A percentile compares a stretch with the other conserved stretches of the same genome.
phyloP scores from a whole-genome alignment of 2,888 invertebrate genomes.

The Drosophila recens region DNA sequence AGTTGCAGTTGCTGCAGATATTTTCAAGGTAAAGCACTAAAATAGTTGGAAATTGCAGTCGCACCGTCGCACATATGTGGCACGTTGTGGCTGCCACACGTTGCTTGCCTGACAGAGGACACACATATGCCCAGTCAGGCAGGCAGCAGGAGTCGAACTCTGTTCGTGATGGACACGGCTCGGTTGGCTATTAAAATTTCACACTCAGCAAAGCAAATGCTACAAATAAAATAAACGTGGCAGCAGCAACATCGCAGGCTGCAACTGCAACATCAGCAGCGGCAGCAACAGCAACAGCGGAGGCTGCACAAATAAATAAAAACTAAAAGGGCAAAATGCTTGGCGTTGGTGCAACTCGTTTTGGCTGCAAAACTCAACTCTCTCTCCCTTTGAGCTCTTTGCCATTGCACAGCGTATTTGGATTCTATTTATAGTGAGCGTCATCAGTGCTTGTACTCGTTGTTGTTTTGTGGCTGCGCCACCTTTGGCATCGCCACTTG shows the following conservation, averaged over 20 bases:
- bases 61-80: constrained; percentile 16
- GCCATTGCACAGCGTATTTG: constrained; percentile 19
- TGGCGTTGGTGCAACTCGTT: constrained; percentile 31
- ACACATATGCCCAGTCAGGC: constrained; percentile 56
- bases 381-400: constrained; percentile 34
- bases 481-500: constrained; percentile 73
- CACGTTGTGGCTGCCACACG: constrained; percentile 17
- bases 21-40: constrained; percentile 75
- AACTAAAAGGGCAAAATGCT: constrained; percentile 72
- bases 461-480: constrained; percentile 52
- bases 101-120: constrained; percentile 58
- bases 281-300: constrained; percentile 3
- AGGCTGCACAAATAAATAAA: constrained; percentile 73
- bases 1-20: constrained; percentile 38
- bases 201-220: constrained; percentile 79
- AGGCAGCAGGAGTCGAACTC: constrained; percentile 52
- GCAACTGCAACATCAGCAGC: constrained; percentile 38
- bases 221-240: constrained; percentile 80
- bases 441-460: constrained; percentile 14
- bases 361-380: constrained; percentile 24
- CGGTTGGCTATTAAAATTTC: constrained; percentile 82
- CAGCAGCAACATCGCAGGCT: constrained; percentile 10
- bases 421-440: constrained; percentile 62
- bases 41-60: constrained; percentile 54
- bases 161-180: constrained; percentile 72